A percentile compares a stretch with the other conserved stretches of the same genome.
phyloP scores from a whole-genome alignment of 2,888 invertebrate genomes.

The Mesochorus sp. region DNA sequence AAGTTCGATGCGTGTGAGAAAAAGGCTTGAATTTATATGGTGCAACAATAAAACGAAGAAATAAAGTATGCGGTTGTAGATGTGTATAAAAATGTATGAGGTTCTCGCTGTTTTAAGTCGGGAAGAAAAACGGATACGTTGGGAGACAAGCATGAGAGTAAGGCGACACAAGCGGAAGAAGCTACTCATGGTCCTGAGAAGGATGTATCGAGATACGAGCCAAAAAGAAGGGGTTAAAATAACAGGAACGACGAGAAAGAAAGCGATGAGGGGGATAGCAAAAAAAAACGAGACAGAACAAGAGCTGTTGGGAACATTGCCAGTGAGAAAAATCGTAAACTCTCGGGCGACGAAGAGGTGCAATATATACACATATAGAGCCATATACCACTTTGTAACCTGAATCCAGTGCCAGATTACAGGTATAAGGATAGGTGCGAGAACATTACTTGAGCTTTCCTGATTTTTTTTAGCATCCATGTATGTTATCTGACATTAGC shows the following conservation, averaged over 20 bases:
- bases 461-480: neutral
- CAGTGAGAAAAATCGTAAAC: slow-evolving; percentile 49
- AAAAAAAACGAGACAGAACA: neutral
- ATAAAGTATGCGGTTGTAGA: no score
- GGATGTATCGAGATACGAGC: slow-evolving; percentile 35
- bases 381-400: slow-evolving; percentile 52
- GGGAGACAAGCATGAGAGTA: slow-evolving; percentile 5
- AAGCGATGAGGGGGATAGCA: neutral
- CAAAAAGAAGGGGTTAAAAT: slow-evolving; percentile 11
- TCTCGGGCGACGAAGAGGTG: slow-evolving; percentile 1
- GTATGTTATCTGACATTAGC: neutral
- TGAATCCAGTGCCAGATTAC: slow-evolving; percentile 52
- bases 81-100: neutral
- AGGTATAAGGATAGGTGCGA: slow-evolving; percentile 21
- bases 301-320: slow-evolving; percentile 46
- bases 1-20: neutral
- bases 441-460: slow-evolving; percentile 12
- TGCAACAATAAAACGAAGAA: neutral
- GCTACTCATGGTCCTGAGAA: neutral
- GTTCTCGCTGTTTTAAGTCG: neutral
- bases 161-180: slow-evolving; percentile 31
- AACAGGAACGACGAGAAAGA: neutral
- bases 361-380: slow-evolving; percentile 20
- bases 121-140: neutral
- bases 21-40: neutral